Conservation (phyloP, 2,113 vertebrate species). For the Carlito syrichta region DNA sequence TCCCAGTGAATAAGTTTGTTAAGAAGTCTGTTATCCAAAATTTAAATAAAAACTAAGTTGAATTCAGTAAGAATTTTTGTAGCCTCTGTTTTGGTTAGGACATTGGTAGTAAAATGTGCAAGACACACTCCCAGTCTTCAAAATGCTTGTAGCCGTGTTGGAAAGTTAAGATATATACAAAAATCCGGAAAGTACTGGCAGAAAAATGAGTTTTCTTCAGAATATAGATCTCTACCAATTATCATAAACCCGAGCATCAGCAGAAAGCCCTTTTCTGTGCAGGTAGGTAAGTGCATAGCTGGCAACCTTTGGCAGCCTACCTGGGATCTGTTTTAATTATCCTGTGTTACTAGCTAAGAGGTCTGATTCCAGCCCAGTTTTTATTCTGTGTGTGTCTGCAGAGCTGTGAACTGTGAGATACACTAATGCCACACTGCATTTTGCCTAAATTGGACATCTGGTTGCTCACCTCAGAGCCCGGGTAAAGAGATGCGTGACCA, state of each 20-base stretch:
- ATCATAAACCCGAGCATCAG: rapidly evolving
- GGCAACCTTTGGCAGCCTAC: not conserved
- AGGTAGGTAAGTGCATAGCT: not conserved
- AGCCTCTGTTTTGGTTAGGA: not conserved
- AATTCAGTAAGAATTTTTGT: not conserved
- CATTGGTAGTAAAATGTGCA: not conserved
- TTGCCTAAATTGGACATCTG: too few species aligned
- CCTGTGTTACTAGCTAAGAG: too few species aligned
- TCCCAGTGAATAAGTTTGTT: not conserved
- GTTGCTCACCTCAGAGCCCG: too few species aligned
- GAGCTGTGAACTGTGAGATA: too few species aligned
- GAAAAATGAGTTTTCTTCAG: not conserved
- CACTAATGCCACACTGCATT: too few species aligned
- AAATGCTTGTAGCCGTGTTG: not conserved
- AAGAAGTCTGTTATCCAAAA: not conserved
- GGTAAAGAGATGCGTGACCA: too few species aligned
- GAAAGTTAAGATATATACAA: not conserved
- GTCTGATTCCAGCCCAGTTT: too few species aligned
- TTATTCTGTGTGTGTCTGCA: too few species aligned
- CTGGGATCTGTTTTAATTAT: not conserved
- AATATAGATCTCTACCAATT: not conserved
- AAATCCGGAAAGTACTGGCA: not conserved
- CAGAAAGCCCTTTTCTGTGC: not conserved
- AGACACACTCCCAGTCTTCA: too few species aligned
- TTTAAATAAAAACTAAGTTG: not conserved